Base-by-base conservation (phyloP, 2,113 vertebrate species). In the Channa maculata region DNA sequence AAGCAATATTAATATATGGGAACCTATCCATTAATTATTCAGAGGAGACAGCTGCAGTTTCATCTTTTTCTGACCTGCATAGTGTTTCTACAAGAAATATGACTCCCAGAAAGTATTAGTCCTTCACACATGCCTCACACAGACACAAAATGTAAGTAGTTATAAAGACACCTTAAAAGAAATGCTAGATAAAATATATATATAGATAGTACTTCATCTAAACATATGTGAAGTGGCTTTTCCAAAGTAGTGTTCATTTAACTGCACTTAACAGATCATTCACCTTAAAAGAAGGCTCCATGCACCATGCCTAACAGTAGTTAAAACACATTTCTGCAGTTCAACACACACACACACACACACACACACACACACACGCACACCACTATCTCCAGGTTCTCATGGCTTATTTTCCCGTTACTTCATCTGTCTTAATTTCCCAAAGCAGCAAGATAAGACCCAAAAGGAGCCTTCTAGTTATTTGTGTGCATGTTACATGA, bases 351-450 rank as follows among this genome's bases (percentile, higher is more conserved):
- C 24, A 43, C 62, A 43, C 51, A 45, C 58, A 39, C 39, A 43
- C 39, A 68, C 8, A 46, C 46, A 54, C 61, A 54, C 36, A 24
- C 48, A 55, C 44, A 69, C 52, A 34, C 14, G 51, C 43, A 57
- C 44, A 58, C n/a, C 51, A 55, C 54, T 33, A 68, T 43, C 71
- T 71, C 50, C 68, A 52, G 65, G 74, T 86, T 75, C 71, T 75
- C 61, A 61, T 81, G 86, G 79, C 87, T 86, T 67, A 66, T 80
- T 85, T 86, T 85, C 55, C 79, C 34, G 62, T 83, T 84, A 84
- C 80, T 71, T 88, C 77, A 24, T 89, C 74, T 39, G 65, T 89
- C 88, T 88, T 90, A 68, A 85, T 88, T 83, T 72, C 67, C 82
- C 68, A 50, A 11, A 73, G 72, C 73, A 46, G 68, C 62, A 2